Base-by-base conservation (phyloP, 2,797 vertebrate species). In the Lacerta viridis region DNA sequence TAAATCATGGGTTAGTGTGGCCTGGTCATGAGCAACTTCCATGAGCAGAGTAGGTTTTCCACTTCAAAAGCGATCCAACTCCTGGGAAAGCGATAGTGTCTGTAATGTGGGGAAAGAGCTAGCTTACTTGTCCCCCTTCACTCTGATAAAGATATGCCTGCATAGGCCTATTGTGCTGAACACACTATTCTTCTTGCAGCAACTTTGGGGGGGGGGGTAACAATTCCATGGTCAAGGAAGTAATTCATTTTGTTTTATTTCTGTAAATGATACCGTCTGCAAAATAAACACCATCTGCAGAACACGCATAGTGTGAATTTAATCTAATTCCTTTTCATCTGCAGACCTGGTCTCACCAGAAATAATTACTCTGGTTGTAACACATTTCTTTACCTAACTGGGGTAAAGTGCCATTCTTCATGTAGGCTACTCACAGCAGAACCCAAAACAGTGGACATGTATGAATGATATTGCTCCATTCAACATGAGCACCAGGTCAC, bases 401-500 rank as follows among this genome's bases (percentile, higher is more conserved):
- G 50, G 55, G 61, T 92, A 61, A 84, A 91, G 72, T 88, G 1
- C 82, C 71, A 83, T 89, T 93, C 59, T 93, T 95, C 92, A 61
- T 90, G 88, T 85, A 33, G 71, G 25, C 89, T 94, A 76, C 81
- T 59, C 43, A 85, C 7, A 93, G 69, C 41, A 93, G 39, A 64
- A 50, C 13, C 83, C 84, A 84, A 90, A 93, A 89, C 13, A 85
- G 75, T 89, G 4, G 13, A 66, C 69, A 93, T 92, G 89, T 84
- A 90, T 86, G 93, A 91, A 89, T 76, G 89, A 93, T 91, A 91
- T 83, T 88, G 81, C 83, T 94, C 89, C 71, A 93, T 89, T 94
- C 91, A 92, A 87, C 86, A 91, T 86, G 83, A 41, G 90, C 50
- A 72, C 74, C 11, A 85, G 92, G 90, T 93, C 83, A 86, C 86